Evolutionary conservation across 1,140 invertebrate species (phyloP).

Genomic region (Ladona fulva): DNA sequence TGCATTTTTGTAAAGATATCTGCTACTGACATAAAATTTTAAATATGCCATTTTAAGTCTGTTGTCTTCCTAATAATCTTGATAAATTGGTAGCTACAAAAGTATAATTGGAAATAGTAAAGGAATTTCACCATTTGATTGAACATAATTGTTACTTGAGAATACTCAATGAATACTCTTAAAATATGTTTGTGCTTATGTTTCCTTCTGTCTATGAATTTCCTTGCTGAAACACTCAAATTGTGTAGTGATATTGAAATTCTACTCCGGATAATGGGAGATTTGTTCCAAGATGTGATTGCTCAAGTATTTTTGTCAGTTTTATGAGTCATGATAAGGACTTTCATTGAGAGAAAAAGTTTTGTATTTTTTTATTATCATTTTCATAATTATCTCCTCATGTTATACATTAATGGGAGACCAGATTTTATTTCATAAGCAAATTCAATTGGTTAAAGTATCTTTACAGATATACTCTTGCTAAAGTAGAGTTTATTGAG

Average conservation of each 20-base stretch:
- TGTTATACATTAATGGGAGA: background rate
- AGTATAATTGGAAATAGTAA: background rate
- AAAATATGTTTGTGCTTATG: background rate
- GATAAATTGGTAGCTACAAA: background rate
- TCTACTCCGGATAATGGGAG: background rate
- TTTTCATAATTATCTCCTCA: background rate
- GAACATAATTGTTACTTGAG: background rate
- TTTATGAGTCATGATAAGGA: background rate
- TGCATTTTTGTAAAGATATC: background rate
- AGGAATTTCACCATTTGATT: background rate
- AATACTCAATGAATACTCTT: background rate
- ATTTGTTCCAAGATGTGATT: constrained; percentile 10
- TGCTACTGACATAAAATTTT: background rate
- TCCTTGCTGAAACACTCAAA: background rate
- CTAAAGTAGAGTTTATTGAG: background rate
- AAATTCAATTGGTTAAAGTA: background rate
- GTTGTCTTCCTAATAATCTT: constrained; percentile 1
- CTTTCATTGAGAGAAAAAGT: constrained; percentile 1
- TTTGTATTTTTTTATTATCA: constrained; percentile 9
- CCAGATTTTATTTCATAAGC: background rate
- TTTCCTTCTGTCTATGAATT: background rate
- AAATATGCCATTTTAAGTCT: background rate
- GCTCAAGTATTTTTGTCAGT: constrained; percentile 6
- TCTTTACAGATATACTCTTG: background rate
- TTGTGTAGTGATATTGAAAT: background rate